Evolutionary conservation across 1,140 invertebrate species (phyloP), one percentile per base, ranked within the genome.

Genomic region (Macrotrachela quadricornifera): DNA sequence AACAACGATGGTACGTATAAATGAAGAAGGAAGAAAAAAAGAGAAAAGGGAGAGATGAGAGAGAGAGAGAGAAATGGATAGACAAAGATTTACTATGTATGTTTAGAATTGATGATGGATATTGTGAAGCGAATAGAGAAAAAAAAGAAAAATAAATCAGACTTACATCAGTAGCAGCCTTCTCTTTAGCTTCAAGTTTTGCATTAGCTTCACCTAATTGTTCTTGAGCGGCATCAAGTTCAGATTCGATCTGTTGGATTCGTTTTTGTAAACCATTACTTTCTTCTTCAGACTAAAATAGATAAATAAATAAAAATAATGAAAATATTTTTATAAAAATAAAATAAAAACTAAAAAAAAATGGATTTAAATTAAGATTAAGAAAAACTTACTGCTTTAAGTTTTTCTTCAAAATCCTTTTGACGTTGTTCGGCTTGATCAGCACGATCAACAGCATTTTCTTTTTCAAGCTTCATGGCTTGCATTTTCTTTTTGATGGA

Each of bases 401-500:
- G 84, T 62, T 84, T 78, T 58, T 83, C 78, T 70, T 88, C 86
- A 62, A 83, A 85, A 73, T 95, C 88, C 60, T 83, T 80, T 69
- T 85, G 80, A 71, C 88, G 83, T 70, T 91, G 83, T 71, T 95
- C 90, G 64, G 85, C 81, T 78, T 79, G 74, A 77, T 91, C 81
- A 60, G 87, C 84, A 65, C 84, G 80, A 70, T 94, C 90, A 75
- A 88, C 79, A 64, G 87, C 88, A 73, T 88, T 90, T 73, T 95
- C 90, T 79, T 92, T 95, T 78, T 94, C 88, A 76, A 91, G 77
- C 82, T 94, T 95, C 87, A 95, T 94, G 74, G 84, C 84, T 77
- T 91, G 84, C 90, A 95, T 95, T 78, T 95, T 95, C 82, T 95
- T 95, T 82, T 95, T 95, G 79, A 95, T 95, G 74, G 86, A 85